Evolutionary conservation across 2,888 invertebrate species (phyloP).

Genomic region (Noctuana brunneofusca): DNA sequence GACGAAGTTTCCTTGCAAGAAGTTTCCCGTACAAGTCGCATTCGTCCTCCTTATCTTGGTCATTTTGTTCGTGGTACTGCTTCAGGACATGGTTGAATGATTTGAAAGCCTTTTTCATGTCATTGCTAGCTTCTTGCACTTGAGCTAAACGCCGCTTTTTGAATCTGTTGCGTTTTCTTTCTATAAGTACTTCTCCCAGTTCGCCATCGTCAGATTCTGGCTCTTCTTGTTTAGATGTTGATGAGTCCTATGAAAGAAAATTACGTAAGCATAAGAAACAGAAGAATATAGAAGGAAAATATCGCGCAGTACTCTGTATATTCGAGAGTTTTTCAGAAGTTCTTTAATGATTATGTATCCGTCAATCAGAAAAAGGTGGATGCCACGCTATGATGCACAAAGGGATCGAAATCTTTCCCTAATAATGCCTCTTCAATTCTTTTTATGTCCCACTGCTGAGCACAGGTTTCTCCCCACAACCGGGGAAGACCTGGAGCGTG

Average conservation of each 20-base stretch:
- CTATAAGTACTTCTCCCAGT: conserved; percentile 4
- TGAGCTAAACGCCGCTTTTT: conserved; percentile 21
- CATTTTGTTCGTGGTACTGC: conserved; percentile 24
- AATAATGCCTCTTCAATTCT: too few species aligned
- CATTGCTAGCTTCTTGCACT: conserved; percentile 17
- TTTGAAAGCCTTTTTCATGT: conserved; percentile 30
- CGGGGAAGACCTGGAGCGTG: too few species aligned
- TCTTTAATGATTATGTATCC: too few species aligned
- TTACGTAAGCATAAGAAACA: neutral
- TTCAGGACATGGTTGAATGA: conserved; percentile 24
- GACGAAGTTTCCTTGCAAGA: conserved; percentile 29
- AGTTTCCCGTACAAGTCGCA: conserved; percentile 32
- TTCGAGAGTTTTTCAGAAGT: too few species aligned
- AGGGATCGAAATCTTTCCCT: too few species aligned
- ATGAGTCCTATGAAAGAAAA: conserved; percentile 18
- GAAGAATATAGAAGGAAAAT: neutral
- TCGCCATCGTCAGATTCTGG: conserved; percentile 18
- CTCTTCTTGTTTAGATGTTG: conserved; percentile 24
- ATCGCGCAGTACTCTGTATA: too few species aligned
- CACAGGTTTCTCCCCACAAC: too few species aligned
- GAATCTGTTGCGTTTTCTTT: conserved; percentile 12
- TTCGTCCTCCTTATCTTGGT: conserved; percentile 32
- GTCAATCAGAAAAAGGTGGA: too few species aligned
- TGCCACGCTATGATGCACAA: too few species aligned
- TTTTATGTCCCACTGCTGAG: too few species aligned